Base-by-base conservation (phyloP, 2,888 invertebrate genomes). In the Branchipolynoe longqiensis region DNA sequence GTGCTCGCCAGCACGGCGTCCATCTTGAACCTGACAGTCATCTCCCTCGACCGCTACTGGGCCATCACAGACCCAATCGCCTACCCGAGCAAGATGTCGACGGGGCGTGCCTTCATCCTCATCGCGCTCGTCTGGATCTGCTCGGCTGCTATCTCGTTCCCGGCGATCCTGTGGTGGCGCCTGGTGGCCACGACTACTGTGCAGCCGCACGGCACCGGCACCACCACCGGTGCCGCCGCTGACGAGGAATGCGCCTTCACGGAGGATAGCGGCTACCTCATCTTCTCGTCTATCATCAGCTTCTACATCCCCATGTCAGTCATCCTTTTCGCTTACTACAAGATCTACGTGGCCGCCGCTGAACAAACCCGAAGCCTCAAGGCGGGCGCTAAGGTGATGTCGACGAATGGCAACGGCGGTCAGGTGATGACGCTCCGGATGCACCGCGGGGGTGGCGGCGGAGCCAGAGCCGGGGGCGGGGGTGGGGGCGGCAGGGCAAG, bases 51-150 rank as follows among this genome's bases (percentile, higher is more conserved):
- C 93, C 96, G 98, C 28, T 99, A 99, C 94, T 98, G 99, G 98
- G 99, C 99, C 73, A 99, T 99, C 88, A 98, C 98, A 22, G 98
- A 99, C 94, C 99, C 99, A 0, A 98, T 99, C 89, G 97, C 97
- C 78, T 99, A 99, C 94, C 98, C 99, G 0, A 97, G 97, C 95
- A 95, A 96, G 88, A 99, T 99, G 97, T 98, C 97, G 38, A 96
- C 97, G 62, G 96, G 96, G 86, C 95, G 97, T 86, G 98, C 98
- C 0, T 96, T 96, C 2, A 95, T 97, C 38, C 95, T 99, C 12
- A 99, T 99, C 87, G 97, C 97, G 0, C 96, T 97, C 8, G 98
- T 99, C 6, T 99, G 99, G 99, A 95, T 99, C 56, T 98, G 98
- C 93, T 98, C 99, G 22, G 97, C 98, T 86, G 96, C 97, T 33